Evolutionary conservation across 2,888 invertebrate species (phyloP).

Genomic region (Rhimphoctona megacephalus): DNA sequence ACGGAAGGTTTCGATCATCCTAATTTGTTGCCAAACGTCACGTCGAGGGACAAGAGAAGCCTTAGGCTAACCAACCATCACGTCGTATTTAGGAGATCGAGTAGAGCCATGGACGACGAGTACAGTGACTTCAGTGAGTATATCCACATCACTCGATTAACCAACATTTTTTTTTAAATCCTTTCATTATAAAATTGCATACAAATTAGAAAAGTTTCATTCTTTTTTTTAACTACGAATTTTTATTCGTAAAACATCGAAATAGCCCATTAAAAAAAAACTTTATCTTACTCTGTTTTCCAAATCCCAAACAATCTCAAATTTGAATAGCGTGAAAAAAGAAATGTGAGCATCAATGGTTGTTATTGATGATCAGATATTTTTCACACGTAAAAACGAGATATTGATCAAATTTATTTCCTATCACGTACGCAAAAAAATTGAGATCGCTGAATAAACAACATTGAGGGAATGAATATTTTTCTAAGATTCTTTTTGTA

Average conservation of each 20-base stretch:
- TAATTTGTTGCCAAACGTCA: conserved; percentile 83
- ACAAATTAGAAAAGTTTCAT: neutral
- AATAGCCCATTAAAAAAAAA: neutral
- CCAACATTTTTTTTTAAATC: conserved; percentile 17
- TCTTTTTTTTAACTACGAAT: neutral
- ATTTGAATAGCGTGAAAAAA: neutral
- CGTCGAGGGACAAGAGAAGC: conserved; percentile 84
- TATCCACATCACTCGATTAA: conserved; percentile 27
- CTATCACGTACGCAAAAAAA: neutral
- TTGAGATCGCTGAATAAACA: neutral
- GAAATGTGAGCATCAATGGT: neutral
- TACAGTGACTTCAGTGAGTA: conserved; percentile 93
- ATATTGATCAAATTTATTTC: neutral
- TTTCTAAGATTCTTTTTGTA: neutral
- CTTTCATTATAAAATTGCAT: neutral
- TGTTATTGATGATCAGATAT: neutral
- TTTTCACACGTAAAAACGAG: neutral
- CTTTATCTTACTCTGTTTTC: neutral
- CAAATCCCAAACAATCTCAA: neutral
- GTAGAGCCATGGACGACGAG: conserved; percentile 87
- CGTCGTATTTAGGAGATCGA: conserved; percentile 91
- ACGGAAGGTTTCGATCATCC: conserved; percentile 76
- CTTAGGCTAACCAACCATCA: conserved; percentile 88
- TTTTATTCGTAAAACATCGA: neutral
- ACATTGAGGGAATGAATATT: neutral